Conservation (phyloP, 2,113 vertebrate genomes). For the Nannobrachium achirus region DNA sequence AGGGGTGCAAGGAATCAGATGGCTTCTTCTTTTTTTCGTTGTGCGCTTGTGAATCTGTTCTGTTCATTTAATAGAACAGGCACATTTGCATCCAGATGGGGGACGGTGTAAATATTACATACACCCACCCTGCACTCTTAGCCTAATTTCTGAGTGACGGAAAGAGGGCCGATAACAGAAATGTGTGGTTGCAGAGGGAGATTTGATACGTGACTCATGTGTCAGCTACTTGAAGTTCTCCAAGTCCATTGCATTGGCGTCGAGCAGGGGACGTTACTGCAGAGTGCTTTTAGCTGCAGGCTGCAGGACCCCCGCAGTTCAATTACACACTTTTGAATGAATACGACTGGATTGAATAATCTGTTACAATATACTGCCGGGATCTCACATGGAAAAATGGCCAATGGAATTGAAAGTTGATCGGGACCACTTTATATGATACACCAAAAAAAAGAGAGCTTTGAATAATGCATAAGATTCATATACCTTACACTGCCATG, state of each 20-base stretch:
- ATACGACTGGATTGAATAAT: conserved; percentile 35
- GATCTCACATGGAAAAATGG: conserved; percentile 1
- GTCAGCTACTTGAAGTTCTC: conserved; percentile 47
- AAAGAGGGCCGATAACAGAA: conserved; percentile 42
- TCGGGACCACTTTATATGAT: conserved; percentile 27
- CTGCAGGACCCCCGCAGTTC: conserved; percentile 36
- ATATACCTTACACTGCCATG: not conserved
- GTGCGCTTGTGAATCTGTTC: conserved; percentile 54
- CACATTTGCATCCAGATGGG: conserved; percentile 62
- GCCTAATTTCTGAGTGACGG: conserved; percentile 13
- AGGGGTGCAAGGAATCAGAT: conserved; percentile 58
- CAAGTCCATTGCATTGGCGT: conserved; percentile 38
- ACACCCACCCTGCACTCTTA: not conserved
- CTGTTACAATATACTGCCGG: conserved; percentile 8
- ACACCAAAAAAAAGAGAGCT: too few relatives aligned
- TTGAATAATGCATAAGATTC: not conserved
- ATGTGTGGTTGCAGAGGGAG: conserved; percentile 38
- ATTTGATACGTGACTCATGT: conserved; percentile 55
- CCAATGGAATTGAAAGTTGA: conserved; percentile 5
- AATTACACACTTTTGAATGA: conserved; percentile 48
- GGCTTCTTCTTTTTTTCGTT: too few relatives aligned
- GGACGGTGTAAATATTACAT: conserved; percentile 39
- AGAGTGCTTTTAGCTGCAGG: conserved; percentile 40
- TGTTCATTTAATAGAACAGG: conserved; percentile 61
- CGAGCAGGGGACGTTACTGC: conserved; percentile 2